Base-by-base conservation (phyloP, 2,113 vertebrate genomes). In the Caranx melampygus region DNA sequence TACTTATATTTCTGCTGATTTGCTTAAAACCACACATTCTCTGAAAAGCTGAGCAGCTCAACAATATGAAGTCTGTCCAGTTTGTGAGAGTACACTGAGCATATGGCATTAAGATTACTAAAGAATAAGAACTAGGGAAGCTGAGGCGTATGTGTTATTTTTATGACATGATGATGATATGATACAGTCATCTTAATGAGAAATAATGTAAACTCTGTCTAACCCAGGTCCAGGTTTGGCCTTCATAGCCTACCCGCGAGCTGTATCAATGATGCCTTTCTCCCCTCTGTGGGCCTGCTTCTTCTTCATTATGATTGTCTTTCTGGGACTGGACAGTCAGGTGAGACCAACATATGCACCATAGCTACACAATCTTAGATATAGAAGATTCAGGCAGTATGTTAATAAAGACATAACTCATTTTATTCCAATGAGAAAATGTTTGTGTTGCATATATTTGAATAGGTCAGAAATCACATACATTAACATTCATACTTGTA, bases 191-290 rank as follows among this genome's bases (percentile, higher is more conserved):
- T 49, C 35, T 31, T 20, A 13, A n/a, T 59, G 15, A 35, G n/a
- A 59, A 26, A 40, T 20, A 6, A 26, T 45, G 74, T 74, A 59
- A 8, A 5, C 70, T 81, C 61, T 79, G 20, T 91, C 49, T 84
- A 7, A 74, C 0, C 0, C 89, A 99, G 98, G 98, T 79, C 98
- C 98, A 49, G 98, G 98, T 71, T 89, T 99, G 94, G 98, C 98
- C 54, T 99, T 99, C 92, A 99, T 99, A 31, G 98, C 98, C 9
- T 99, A 98, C 73, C 98, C 98, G 6, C 96, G 96, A n/a, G 98
- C 98, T 6, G 98, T 99, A 63, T 95, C 96, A 90, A 99, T 99
- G 97, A 95, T 99, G 93, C 98, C 98, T 35, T 97, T 98, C 92
- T 97, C 97, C 3, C 96, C 97, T 0, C 91, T 99, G 8, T 99